Conservation (phyloP, 92 coral and sea anemone species). For the Umimayanthus kanabou region DNA sequence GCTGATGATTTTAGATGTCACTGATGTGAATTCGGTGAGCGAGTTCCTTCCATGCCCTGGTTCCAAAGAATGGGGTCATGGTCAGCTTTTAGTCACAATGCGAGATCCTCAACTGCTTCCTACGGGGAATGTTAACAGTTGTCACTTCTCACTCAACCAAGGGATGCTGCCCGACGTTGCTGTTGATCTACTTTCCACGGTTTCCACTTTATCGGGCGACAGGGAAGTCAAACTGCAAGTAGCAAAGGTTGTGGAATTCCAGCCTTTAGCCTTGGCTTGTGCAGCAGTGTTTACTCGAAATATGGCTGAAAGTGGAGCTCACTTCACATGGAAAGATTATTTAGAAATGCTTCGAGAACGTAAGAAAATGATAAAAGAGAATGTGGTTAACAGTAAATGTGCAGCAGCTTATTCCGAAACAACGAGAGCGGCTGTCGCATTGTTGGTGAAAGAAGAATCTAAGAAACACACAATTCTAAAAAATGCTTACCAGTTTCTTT, state of each 20-base stretch:
- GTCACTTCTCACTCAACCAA: constrained; percentile 36
- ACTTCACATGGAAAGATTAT: constrained; percentile 42
- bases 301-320: not conserved
- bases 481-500: constrained; percentile 32
- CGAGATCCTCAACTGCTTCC: constrained; percentile 21
- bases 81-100: constrained; percentile 45
- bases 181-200: constrained; percentile 32
- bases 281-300: constrained; percentile 49
- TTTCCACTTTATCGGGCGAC: constrained; percentile 40
- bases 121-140: constrained; percentile 10
- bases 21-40: constrained; percentile 18
- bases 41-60: constrained; percentile 33
- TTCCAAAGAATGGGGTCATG: constrained; percentile 26
- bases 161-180: constrained; percentile 59
- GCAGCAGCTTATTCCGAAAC: constrained; percentile 19
- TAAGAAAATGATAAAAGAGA: constrained; percentile 31
- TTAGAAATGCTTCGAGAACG: constrained; percentile 23
- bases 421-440: constrained; percentile 29
- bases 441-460: constrained; percentile 38
- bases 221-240: constrained; percentile 33
- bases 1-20: constrained; percentile 59
- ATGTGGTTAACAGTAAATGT: constrained; percentile 7
- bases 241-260: constrained; percentile 53
- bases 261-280: constrained; percentile 60
- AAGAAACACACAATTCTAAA: constrained; percentile 1